Conservation (phyloP, 2,888 invertebrate genomes). For the Trichogramma dendrolimi region DNA sequence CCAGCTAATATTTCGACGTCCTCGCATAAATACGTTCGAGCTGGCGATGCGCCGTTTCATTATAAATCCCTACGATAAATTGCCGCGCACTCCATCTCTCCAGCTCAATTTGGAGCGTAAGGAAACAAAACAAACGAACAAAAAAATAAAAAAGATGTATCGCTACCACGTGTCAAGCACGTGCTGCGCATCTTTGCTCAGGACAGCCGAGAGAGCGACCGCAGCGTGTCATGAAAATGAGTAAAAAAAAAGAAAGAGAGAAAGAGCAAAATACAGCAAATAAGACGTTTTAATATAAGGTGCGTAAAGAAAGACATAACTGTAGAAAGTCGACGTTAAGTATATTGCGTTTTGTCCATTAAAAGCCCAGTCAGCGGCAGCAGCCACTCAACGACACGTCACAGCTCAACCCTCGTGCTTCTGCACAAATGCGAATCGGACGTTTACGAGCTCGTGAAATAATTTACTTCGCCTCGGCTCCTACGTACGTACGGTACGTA, state of each 20-base stretch:
- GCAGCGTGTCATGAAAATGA: not conserved
- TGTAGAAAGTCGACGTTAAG: conserved; percentile 17
- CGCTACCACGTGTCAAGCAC: conserved; percentile 13
- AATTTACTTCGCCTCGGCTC: conserved; percentile 10
- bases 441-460: conserved; percentile 12
- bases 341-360: conserved; percentile 2
- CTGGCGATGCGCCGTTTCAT: too few species aligned
- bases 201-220: not conserved
- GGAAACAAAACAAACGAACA: not conserved
- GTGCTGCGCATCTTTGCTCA: conserved; percentile 11
- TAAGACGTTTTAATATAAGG: not conserved
- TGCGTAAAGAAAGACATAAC: conserved; percentile 13
- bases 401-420: conserved; percentile 7
- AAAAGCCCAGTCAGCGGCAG: too few species aligned
- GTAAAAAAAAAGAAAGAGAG: conserved; percentile 1
- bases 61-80: too few species aligned
- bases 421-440: conserved; percentile 22
- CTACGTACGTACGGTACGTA: not conserved
- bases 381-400: too few species aligned
- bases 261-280: not conserved
- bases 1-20: too few species aligned
- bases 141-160: not conserved
- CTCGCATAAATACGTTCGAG: too few species aligned
- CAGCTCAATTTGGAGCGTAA: too few species aligned
- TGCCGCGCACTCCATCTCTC: too few species aligned